Conservation (phyloP, 2,797 vertebrate species). For the Bradypodion pumilum region DNA sequence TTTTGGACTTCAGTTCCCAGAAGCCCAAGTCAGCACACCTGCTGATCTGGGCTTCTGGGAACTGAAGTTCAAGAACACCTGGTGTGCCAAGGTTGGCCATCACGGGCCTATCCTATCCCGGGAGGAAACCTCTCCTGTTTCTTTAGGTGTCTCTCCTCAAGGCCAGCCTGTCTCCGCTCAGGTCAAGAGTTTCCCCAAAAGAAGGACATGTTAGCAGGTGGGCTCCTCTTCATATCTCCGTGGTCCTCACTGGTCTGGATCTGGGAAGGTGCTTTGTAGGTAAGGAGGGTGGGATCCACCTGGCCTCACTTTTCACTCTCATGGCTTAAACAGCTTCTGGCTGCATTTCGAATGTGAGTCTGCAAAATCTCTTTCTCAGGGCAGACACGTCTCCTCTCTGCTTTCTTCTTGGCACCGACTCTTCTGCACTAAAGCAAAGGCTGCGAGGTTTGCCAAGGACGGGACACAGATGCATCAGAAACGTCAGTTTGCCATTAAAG, state of each 20-base stretch:
- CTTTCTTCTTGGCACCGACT: not conserved
- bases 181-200: not conserved
- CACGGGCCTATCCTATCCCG: too few relatives aligned
- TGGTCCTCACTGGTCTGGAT: not conserved
- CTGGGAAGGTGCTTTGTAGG: not conserved
- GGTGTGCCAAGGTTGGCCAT: too few relatives aligned
- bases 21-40: too few relatives aligned
- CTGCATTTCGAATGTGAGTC: not conserved
- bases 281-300: too few relatives aligned
- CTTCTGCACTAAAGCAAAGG: fast-evolving
- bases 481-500: not conserved
- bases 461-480: not conserved
- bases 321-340: not conserved
- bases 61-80: too few relatives aligned
- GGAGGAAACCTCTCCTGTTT: too few relatives aligned
- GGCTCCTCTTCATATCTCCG: not conserved
- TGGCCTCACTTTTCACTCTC: not conserved
- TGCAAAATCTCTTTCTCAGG: not conserved
- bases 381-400: not conserved
- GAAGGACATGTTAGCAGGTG: not conserved
- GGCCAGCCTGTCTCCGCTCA: not conserved
- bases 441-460: too few relatives aligned
- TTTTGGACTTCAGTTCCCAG: too few relatives aligned
- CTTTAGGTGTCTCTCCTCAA: not conserved
- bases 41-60: too few relatives aligned